phyloP scores from a whole-genome alignment of 2,113 vertebrate genomes.

The Tinamus guttatus region DNA sequence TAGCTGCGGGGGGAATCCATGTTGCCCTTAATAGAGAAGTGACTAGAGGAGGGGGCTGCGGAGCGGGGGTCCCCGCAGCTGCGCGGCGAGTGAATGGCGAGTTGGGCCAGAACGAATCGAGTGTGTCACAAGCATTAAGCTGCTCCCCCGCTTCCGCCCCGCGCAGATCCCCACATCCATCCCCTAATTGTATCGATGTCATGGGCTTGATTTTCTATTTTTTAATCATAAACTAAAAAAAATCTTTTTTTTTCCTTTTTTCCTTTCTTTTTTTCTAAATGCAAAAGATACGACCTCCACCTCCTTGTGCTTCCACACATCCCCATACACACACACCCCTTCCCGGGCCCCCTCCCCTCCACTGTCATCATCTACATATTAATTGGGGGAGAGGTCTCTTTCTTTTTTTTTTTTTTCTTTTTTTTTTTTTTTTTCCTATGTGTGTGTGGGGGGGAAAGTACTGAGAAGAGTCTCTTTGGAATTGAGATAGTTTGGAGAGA shows the following conservation, averaged over 20 bases:
- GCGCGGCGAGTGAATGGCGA: not conserved
- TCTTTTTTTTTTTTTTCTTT: no score
- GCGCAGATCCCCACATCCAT: slow-evolving; percentile 68
- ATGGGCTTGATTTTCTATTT: slow-evolving; percentile 69
- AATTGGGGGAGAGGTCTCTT: slow-evolving; percentile 77
- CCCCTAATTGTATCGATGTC: slow-evolving; percentile 77
- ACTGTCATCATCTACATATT: slow-evolving; percentile 84
- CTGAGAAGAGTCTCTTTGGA: not conserved
- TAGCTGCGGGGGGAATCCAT: not conserved
- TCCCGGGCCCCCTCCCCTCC: slow-evolving; percentile 70
- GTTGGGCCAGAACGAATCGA: slow-evolving; percentile 53
- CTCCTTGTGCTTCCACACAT: not conserved
- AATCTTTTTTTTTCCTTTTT: not conserved
- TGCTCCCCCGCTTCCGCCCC: slow-evolving; percentile 24
- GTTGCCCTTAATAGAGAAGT: not conserved
- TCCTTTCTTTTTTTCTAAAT: slow-evolving; percentile 40
- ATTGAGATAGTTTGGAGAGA: slow-evolving; percentile 54
- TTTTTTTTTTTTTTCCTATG: no score
- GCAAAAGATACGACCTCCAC: slow-evolving; percentile 72
- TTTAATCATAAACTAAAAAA: slow-evolving; percentile 60
- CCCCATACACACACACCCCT: slow-evolving; percentile 34
- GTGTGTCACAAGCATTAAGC: slow-evolving; percentile 58
- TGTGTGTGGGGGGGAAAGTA: not conserved
- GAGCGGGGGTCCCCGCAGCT: not conserved
- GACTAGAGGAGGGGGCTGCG: not conserved